Conservation (phyloP, 2,888 invertebrate genomes). For the Thalpophila matura region DNA sequence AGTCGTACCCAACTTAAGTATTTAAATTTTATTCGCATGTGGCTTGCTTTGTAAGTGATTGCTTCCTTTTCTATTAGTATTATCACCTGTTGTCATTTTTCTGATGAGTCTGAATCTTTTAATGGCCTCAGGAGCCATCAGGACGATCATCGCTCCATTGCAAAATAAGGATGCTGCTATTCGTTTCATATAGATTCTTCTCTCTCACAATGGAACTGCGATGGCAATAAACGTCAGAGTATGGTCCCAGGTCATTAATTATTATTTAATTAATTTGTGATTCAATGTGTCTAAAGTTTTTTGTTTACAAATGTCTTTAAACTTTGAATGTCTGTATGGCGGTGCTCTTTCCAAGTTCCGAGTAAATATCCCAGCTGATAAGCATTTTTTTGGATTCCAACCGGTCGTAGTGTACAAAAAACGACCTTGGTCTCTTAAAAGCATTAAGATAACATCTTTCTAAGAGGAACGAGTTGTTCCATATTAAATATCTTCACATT, state of each 20-base stretch:
- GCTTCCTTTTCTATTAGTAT: constrained; percentile 54
- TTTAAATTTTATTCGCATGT: constrained; percentile 57
- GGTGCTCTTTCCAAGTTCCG: constrained; percentile 4
- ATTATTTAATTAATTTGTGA: no score
- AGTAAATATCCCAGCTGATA: constrained; percentile 54
- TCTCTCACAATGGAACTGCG: no score
- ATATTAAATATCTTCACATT: constrained; percentile 12
- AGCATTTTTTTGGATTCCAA: constrained; percentile 41
- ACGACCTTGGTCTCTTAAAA: constrained; percentile 49
- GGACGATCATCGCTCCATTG: no score
- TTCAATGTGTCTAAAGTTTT: no score
- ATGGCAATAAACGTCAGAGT: no score
- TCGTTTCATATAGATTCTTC: no score
- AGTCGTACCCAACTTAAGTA: constrained; percentile 62
- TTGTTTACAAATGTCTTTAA: no score
- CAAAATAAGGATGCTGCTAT: no score
- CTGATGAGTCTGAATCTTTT: not conserved
- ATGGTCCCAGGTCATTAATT: no score
- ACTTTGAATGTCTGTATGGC: no score
- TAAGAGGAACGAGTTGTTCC: constrained; percentile 40
- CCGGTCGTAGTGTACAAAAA: constrained; percentile 49
- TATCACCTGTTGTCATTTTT: constrained; percentile 18
- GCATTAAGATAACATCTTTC: constrained; percentile 52
- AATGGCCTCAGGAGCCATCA: not conserved
- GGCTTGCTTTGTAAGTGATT: constrained; percentile 47